Evolutionary conservation across 1,140 invertebrate genomes (phyloP), one percentile per base, ranked within the genome.

Genomic region (Stenopsyche tienmushanensis): DNA sequence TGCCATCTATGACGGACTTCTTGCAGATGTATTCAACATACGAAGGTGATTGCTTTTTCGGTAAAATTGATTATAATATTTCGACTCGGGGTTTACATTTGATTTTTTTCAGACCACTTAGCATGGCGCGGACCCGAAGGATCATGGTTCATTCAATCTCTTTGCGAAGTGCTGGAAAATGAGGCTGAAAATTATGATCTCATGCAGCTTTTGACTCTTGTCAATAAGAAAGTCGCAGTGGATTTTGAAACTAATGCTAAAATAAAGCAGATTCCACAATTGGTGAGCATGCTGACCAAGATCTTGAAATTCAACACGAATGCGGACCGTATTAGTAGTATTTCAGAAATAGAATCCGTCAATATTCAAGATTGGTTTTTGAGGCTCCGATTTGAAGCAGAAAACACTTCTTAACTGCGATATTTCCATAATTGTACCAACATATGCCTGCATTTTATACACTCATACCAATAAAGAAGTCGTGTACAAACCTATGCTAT

Each of bases 221-320:
- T 57, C 1, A 20, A 20, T n/a, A 34, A 24, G 21, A 42, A 41
- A 34, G 39, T 57, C 10, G 54, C 54, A 9, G 13, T 24, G n/a
- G 13, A 57, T 21, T 57, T 1, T 42, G 17, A 41, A 41, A 39
- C 13, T 13, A 29, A 18, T 5, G 5, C 29, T 13, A 7, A 7
- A 5, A 34, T 13, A 5, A 34, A 34, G 29, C 57, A 60, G 25
- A 49, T 60, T 10, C 57, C 57, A 13, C 42, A 60, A 18, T 25
- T 60, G 1, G 39, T 42, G 29, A 47, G 41, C 8, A 47, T 47
- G 57, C 24, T 60, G 26, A 60, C 57, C 1, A 60, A 60, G 26
- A 23, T 47, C 7, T 60, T 45, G 24, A 60, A 60, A 49, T 60
- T 60, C 44, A n/a, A n/a, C n/a, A n/a, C n/a, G n/a, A n/a, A n/a